phyloP scores from a whole-genome alignment of 92 coral and sea anemone species.

The Umimayanthus kanabou region DNA sequence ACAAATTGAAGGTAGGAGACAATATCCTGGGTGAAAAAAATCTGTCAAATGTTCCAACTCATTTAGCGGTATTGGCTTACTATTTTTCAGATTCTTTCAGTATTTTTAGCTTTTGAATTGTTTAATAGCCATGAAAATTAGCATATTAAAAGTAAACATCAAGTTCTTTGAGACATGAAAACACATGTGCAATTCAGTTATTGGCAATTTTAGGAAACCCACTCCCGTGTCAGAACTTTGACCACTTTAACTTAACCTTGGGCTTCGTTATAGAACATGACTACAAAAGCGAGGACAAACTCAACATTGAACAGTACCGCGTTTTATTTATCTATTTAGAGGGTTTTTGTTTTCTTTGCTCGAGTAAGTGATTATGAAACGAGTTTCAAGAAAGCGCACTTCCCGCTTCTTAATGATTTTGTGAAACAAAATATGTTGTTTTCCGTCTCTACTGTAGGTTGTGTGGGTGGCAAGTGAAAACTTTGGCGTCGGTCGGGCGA shows the following conservation, averaged over 20 bases:
- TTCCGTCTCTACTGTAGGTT: slow-evolving; percentile 52
- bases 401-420: background rate
- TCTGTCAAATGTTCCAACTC: background rate
- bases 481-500: slow-evolving; percentile 93
- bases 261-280: background rate
- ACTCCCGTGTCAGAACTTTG: background rate
- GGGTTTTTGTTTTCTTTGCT: background rate
- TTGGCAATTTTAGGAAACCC: background rate
- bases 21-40: background rate
- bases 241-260: background rate
- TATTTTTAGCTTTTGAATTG: background rate
- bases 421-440: background rate
- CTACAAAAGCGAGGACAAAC: background rate
- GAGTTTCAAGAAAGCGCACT: background rate
- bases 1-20: background rate
- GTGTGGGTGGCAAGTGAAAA: slow-evolving; percentile 91
- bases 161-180: background rate
- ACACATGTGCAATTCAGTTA: background rate
- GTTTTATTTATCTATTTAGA: background rate
- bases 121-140: slow-evolving; percentile 7
- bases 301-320: background rate
- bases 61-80: background rate
- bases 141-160: background rate
- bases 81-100: background rate
- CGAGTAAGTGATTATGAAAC: background rate